Conservation (phyloP, 2,797 vertebrate genomes). For the Semotilus atromaculatus region DNA sequence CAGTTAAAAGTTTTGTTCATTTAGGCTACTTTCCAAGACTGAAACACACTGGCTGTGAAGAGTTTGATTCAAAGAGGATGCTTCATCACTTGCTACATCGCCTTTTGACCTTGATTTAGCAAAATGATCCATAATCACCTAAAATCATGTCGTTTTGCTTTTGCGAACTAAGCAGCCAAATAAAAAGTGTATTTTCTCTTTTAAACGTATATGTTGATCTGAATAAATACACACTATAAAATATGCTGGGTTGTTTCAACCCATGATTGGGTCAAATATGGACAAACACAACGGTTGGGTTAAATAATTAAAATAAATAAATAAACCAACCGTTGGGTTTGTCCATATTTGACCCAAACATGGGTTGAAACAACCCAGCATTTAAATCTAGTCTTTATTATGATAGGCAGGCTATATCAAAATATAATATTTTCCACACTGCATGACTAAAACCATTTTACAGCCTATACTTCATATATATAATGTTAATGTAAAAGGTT, state of each 20-base stretch:
- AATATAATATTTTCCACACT: too few species aligned
- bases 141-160: not conserved
- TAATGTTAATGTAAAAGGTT: too few species aligned
- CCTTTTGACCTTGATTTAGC: not conserved
- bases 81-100: not conserved
- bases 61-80: not conserved
- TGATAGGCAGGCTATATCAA: too few species aligned
- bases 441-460: not conserved
- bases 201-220: not conserved
- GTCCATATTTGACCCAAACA: too few species aligned
- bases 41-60: not conserved
- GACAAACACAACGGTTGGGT: not conserved
- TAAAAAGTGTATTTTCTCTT: not conserved
- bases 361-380: not conserved
- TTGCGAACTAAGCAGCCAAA: not conserved
- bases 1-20: slow-evolving; percentile 9
- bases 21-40: not conserved
- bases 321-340: not conserved
- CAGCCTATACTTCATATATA: not conserved
- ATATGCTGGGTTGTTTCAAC: not conserved
- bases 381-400: not conserved
- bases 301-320: too few species aligned
- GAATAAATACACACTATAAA: not conserved
- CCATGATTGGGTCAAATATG: not conserved
- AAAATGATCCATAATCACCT: not conserved